Evolutionary conservation across 2,888 invertebrate species (phyloP), one percentile per base, ranked within the genome.

Genomic region (Augochlorella aurata): DNA sequence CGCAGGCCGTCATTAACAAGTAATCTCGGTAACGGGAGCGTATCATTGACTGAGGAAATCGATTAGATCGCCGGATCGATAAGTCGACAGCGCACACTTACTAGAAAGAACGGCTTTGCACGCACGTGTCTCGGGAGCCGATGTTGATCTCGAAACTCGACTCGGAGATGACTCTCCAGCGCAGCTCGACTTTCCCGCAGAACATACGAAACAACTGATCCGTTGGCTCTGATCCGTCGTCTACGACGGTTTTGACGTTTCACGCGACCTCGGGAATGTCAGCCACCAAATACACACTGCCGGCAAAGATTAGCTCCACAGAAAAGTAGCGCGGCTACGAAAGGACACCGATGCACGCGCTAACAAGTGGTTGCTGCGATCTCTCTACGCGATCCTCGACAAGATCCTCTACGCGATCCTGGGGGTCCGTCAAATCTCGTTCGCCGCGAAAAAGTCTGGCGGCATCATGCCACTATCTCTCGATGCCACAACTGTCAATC

Each of bases 61-160:
- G 63, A 67, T 68, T 50, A 50, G 75, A 82, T 72, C 75, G 29
- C 38, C 79, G 68, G 52, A 81, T 81, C 69, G 69, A 54, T 54
- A 70, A 66, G 50, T 29, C 50, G 70, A 58, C 38, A 45, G 45
- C 21, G 72, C 50, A 63, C 68, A 69, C 74, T 71, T 74, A 80
- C 71, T 50, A 70, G 70, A 49, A 77, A 63, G 67, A 76, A 74
- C 72, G 58, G 21, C 72, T 75, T 68, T 44, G 58, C 76, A 74
- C 79, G 75, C 85, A 86, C 86, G 84, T 86, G 85, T 79, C 65
- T 68, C 76, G 61, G n/a, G 63, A 67, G 63, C 54, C 54, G 68
- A 68, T n/a, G 47, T 29, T 49, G 61, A 54, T 50, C 61, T 61
- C 12, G 63, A n/a, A 54, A 24, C 63, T 50, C 14, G 18, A 69